These are phyloP conservation scores for Petrocephalus sullivani DNA, from an alignment of 2,797 vertebrate species.

Conservation along the genomic window DNA sequence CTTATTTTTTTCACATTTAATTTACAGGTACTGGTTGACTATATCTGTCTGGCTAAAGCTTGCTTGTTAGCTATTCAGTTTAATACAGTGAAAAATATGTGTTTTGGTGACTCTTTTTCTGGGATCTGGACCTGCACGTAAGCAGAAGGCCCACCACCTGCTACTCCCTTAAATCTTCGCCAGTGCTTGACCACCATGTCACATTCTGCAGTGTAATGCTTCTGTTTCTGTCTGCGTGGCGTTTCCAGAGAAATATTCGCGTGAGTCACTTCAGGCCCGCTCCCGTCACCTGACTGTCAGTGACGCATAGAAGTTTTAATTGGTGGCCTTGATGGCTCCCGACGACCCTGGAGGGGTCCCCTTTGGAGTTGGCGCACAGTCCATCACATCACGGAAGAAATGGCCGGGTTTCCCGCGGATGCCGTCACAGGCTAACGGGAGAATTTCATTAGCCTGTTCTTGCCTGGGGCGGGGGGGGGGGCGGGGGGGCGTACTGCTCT, in stretches of 20 bases:
- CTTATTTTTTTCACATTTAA: neutral
- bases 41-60: neutral
- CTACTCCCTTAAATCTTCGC: neutral
- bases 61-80: neutral
- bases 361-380: neutral
- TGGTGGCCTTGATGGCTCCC: constrained; percentile 6
- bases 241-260: neutral
- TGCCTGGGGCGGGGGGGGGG: neutral
- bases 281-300: constrained; percentile 23
- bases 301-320: constrained; percentile 46
- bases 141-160: neutral
- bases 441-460: neutral
- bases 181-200: neutral
- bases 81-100: neutral
- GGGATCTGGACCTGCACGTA: neutral
- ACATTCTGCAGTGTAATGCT: neutral
- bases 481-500: no score
- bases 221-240: neutral
- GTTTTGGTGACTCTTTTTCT: neutral
- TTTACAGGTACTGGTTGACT: neutral
- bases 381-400: neutral
- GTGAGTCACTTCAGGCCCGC: neutral
- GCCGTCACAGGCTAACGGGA: neutral
- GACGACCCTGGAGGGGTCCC: neutral
- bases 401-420: neutral